Conservation (phyloP, 2,797 vertebrate genomes). For the Sparidentex hasta region DNA sequence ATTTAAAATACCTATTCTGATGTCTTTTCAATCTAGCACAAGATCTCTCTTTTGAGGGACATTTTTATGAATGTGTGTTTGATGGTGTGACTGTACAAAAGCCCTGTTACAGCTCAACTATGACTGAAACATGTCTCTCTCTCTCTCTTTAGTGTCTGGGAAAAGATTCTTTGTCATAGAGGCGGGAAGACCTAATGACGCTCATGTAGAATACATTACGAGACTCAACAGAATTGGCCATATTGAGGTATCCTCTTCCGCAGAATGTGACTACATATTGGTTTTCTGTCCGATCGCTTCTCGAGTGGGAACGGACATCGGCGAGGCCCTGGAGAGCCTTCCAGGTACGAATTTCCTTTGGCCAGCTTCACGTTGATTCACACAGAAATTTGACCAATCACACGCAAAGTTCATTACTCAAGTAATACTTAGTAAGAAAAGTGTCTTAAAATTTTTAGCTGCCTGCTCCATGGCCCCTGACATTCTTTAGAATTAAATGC, state of each 20-base stretch:
- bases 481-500: too few relatives aligned
- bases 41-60: not conserved
- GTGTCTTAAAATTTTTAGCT: too few relatives aligned
- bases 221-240: rapidly evolving
- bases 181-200: not conserved
- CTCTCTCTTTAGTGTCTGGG: not conserved
- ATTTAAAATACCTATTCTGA: too few relatives aligned
- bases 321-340: not conserved
- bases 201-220: not conserved
- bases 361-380: too few relatives aligned
- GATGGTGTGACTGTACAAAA: too few relatives aligned
- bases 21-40: too few relatives aligned
- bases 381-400: too few relatives aligned
- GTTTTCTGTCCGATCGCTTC: not conserved
- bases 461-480: too few relatives aligned
- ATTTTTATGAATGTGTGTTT: too few relatives aligned
- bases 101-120: not conserved
- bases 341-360: not conserved
- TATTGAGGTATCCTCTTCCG: not conserved
- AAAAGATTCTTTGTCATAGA: not conserved
- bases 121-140: not conserved
- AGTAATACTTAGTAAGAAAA: too few relatives aligned
- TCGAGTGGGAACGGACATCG: not conserved
- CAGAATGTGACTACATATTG: not conserved
- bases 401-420: too few relatives aligned